Percentiles rank a stretch among this genome's conserved stretches.
These are phyloP conservation scores for Chunga burmeisteri DNA, from an alignment of 2,113 vertebrate genomes.

Conservation along the genomic window DNA sequence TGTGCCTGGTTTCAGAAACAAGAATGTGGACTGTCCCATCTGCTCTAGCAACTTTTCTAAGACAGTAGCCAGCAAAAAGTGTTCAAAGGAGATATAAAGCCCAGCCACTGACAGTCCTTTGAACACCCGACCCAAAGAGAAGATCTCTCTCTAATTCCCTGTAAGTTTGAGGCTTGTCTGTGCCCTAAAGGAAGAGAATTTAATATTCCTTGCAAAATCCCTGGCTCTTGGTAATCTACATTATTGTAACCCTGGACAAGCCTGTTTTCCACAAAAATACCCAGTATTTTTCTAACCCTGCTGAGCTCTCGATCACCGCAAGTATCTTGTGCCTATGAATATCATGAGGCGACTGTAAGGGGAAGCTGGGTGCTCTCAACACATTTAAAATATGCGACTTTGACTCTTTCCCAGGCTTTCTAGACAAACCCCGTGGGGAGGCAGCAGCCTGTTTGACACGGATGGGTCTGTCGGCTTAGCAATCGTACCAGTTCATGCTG, in stretches of 20 bases:
- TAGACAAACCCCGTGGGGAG: neutral
- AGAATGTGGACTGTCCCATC: neutral
- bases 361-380: neutral
- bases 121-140: neutral
- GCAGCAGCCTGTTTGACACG: accelerated
- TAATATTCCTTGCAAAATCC: conserved; percentile 41
- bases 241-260: neutral
- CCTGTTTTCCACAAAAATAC: neutral
- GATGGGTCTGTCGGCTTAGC: accelerated
- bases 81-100: neutral
- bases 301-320: neutral
- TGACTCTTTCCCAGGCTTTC: neutral
- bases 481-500: accelerated
- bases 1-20: neutral
- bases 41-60: neutral
- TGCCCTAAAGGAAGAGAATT: conserved; percentile 36
- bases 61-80: neutral
- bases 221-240: neutral
- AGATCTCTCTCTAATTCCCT: neutral
- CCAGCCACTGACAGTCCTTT: neutral
- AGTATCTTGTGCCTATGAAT: neutral
- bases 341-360: accelerated
- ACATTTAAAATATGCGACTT: accelerated
- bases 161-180: neutral
- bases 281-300: neutral